Evolutionary conservation across 2,797 vertebrate genomes (phyloP).

Genomic region (Enteromius radiatus): DNA sequence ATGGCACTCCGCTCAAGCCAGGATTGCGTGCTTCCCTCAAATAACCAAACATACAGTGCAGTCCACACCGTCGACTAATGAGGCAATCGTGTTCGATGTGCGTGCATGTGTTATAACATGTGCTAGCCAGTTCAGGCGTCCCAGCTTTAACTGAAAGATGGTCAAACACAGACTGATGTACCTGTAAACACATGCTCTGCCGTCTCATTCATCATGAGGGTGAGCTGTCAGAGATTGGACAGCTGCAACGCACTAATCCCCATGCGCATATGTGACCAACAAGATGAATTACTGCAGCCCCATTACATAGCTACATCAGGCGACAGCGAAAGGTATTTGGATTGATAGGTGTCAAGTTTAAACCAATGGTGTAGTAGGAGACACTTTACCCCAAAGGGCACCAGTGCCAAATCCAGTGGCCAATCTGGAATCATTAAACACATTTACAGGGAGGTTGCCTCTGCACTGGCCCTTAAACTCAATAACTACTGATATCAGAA

Average conservation of each 20-base stretch:
- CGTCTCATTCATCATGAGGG: constrained; percentile 74
- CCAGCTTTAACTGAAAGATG: constrained; percentile 19
- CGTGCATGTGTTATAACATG: constrained; percentile 7
- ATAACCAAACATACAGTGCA: background rate
- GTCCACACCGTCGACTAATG: constrained; percentile 3
- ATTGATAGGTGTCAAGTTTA: constrained; percentile 70
- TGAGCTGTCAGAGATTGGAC: constrained; percentile 73
- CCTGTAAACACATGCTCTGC: constrained; percentile 35
- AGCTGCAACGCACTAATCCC: constrained; percentile 68
- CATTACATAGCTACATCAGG: constrained; percentile 57
- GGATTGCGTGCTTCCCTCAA: background rate
- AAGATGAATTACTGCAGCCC: constrained; percentile 70
- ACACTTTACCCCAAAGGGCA: background rate
- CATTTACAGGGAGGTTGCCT: background rate
- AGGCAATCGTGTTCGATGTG: constrained; percentile 9
- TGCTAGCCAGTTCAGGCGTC: background rate
- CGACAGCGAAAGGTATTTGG: constrained; percentile 6
- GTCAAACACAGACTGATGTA: constrained; percentile 31
- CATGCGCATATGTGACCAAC: constrained; percentile 27
- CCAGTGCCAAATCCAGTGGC: background rate
- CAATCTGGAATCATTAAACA: constrained; percentile 3
- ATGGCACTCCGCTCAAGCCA: constrained; percentile 21
- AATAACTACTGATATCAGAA: background rate
- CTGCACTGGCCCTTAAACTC: background rate
- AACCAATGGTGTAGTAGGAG: constrained; percentile 65